These are phyloP conservation scores for Acronicta leporina DNA, from an alignment of 2,888 invertebrate species.

Conservation along the genomic window DNA sequence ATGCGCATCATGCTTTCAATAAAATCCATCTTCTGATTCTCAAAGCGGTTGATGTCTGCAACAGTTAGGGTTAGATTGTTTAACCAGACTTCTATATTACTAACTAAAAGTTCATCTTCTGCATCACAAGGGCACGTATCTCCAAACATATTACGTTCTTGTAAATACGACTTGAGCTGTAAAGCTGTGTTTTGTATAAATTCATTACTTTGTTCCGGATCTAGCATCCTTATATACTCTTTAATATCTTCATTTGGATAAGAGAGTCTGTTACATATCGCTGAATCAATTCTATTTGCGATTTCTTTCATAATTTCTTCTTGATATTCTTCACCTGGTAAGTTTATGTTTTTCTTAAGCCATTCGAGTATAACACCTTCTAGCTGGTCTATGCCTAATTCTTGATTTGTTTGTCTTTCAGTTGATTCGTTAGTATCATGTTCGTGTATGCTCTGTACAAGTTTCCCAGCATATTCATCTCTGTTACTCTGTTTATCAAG, in stretches of 20 bases:
- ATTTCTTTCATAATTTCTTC: constrained; percentile 29
- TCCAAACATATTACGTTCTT: constrained; percentile 8
- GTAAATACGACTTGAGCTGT: constrained; percentile 23
- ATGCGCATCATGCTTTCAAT: constrained; percentile 32
- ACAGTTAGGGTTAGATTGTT: constrained; percentile 32
- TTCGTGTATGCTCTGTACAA: constrained; percentile 26
- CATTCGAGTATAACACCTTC: constrained; percentile 25
- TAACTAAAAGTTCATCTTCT: constrained; percentile 17
- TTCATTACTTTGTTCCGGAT: constrained; percentile 15
- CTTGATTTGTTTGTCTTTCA: background rate
- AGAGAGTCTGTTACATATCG: background rate
- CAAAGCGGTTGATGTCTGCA: constrained; percentile 15
- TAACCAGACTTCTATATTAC: constrained; percentile 41
- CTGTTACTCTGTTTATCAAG: constrained; percentile 22
- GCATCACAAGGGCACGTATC: constrained; percentile 3
- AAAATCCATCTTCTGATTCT: constrained; percentile 36
- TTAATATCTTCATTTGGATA: constrained; percentile 16
- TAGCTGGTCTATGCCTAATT: constrained; percentile 1
- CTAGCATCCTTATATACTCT: constrained; percentile 14
- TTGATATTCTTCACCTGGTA: constrained; percentile 8
- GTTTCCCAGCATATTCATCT: constrained; percentile 27
- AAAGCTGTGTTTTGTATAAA: constrained; percentile 10
- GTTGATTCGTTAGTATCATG: background rate
- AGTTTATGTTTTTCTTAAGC: constrained; percentile 17
- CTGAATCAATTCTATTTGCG: constrained; percentile 12